Base-by-base conservation (phyloP, 2,797 vertebrate genomes). In the Salmo trutta region DNA sequence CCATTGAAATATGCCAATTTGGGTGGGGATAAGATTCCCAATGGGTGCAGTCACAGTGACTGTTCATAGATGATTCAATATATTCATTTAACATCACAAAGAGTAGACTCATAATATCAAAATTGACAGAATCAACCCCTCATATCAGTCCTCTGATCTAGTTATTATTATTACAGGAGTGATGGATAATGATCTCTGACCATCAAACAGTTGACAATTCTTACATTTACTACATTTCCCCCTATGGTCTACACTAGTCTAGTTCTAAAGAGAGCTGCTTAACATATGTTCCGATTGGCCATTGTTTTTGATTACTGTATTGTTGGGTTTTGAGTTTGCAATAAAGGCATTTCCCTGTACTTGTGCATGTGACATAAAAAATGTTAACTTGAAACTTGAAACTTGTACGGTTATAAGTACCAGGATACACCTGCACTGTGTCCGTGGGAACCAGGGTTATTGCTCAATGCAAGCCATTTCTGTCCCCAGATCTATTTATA, bases 231-330 rank as follows among this genome's bases (percentile, higher is more conserved):
- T 7, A 17, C 82, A 76, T 84, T 86, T 74, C 79, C 82, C 80
- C 36, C 59, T 10, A 64, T 64, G 4, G 59, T 21, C 21, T 4
- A 64, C 4, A 64, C 3, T 3, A 10, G 59, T 14, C 59, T 24
- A 27, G 52, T 51, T 75, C 73, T 66, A 41, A 65, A 67, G 29
- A 41, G 27, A 62, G 71, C 65, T 79, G 84, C 81, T 85, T 88
- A 88, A 79, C 78, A 71, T 72, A 73, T 86, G 82, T 87, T 90
- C 91, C 81, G 69, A 75, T 24, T 75, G 81, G 83, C 81, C 85
- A 6, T 6, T 33, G 33, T 33, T 33, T 5, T 33, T 33, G 5
- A 33, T 5, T 36, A 6, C 1, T 36, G 33, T 36, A 1, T 36
- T 36, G 5, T 36, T 36, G 5, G 5, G 33, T 36, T 36, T 36